phyloP scores from a whole-genome alignment of 2,888 invertebrate genomes.

The Bombyx huttoni region DNA sequence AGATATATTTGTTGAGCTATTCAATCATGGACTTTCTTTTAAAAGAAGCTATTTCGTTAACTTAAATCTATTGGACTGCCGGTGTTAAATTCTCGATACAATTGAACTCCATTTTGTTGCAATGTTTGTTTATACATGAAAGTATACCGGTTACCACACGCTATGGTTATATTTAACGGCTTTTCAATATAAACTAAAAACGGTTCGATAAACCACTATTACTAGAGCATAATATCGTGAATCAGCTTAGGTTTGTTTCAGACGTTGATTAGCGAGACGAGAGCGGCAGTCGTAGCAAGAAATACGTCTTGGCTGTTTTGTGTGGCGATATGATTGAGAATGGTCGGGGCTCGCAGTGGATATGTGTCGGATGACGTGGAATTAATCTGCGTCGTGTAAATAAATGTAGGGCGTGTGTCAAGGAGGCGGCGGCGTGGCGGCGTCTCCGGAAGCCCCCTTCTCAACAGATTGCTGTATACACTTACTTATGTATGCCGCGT shows the following conservation, averaged over 20 bases:
- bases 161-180: no score
- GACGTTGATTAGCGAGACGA: constrained; percentile 13
- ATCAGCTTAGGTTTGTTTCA: neutral
- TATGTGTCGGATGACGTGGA: constrained; percentile 49
- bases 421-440: constrained; percentile 24
- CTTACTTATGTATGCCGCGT: constrained; percentile 16
- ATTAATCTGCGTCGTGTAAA: constrained; percentile 63
- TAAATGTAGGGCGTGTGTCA: constrained; percentile 57
- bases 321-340: constrained; percentile 38
- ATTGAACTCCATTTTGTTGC: no score
- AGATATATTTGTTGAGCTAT: neutral
- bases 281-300: constrained; percentile 9
- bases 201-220: no score
- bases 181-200: no score
- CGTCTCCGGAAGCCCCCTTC: constrained; percentile 26
- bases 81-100: no score
- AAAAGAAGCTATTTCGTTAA: constrained; percentile 4
- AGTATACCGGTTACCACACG: no score
- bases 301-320: constrained; percentile 21
- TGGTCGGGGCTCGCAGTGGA: constrained; percentile 27
- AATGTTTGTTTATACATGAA: no score
- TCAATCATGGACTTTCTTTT: neutral
- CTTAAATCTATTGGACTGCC: neutral
- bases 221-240: neutral
- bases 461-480: constrained; percentile 28